Conservation (phyloP, 2,888 invertebrate species). For the Drosophila diplacantha region DNA sequence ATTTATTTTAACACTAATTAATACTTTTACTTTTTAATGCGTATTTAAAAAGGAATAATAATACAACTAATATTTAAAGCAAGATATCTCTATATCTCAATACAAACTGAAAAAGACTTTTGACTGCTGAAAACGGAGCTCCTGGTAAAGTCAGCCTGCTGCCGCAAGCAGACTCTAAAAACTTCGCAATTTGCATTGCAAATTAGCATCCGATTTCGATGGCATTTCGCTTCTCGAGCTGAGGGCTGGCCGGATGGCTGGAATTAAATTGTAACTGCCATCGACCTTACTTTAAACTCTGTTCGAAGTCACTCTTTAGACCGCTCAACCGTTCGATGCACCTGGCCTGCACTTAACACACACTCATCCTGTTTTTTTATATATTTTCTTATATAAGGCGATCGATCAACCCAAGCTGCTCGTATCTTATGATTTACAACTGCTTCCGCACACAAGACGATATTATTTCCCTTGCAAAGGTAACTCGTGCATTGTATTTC, state of each 20-base stretch:
- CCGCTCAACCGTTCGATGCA: constrained; percentile 49
- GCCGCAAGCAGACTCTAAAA: constrained; percentile 49
- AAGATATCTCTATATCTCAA: constrained; percentile 44
- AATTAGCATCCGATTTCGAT: constrained; percentile 34
- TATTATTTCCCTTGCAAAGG: constrained; percentile 30
- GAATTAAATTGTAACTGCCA: constrained; percentile 53
- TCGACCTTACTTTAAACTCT: constrained; percentile 39
- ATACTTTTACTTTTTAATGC: constrained; percentile 70
- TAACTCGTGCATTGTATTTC: constrained; percentile 23
- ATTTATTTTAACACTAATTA: constrained; percentile 69
- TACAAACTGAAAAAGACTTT: constrained; percentile 46
- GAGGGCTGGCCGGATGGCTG: constrained; percentile 6
- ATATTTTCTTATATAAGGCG: constrained; percentile 27
- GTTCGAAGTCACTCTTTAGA: constrained; percentile 35
- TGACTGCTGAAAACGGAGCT: constrained; percentile 36
- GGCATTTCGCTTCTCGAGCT: constrained; percentile 35
- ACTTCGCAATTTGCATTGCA: constrained; percentile 15
- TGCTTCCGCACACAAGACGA: constrained; percentile 26
- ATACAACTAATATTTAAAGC: constrained; percentile 65
- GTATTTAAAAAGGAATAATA: constrained; percentile 58
- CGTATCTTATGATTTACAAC: constrained; percentile 37
- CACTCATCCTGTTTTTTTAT: constrained; percentile 28
- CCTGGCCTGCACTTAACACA: constrained; percentile 22
- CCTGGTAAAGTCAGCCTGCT: constrained; percentile 42
- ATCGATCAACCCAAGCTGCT: constrained; percentile 33